Base-by-base conservation (phyloP, 1,140 invertebrate species). In the Leptinotarsa lineolata region DNA sequence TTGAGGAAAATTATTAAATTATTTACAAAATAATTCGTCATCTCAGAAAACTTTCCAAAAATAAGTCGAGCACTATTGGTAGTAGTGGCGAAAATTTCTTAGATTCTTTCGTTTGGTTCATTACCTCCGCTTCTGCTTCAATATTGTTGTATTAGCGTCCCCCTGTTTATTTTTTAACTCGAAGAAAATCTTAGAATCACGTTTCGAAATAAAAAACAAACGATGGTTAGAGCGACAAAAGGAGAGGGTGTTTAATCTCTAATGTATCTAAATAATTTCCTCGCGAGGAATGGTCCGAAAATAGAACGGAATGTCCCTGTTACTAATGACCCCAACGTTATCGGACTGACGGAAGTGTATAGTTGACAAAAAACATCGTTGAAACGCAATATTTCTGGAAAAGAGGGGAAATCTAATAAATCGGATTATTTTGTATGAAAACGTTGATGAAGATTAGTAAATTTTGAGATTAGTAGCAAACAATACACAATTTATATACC, bases 201-300 rank as follows among this genome's bases (percentile, higher is more conserved):
- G 66, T 68, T 44, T 48, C n/a, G 30, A 16, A 21, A 68, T 20
- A 68, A 68, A 68, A 44, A 68, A 68, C 45, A 68, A 68, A 68
- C 45, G 45, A 20, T 63, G 24, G 18, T 45, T 45, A 24, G 20
- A 18, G 66, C 45, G 66, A 68, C 66, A 68, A 68, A 48, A 45
- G 30, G 45, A 45, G 45, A 46, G 66, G 66, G 66, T 68, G 66
- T 46, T 45, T 46, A 68, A 68, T 68, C 66, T 68, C 30, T 68
- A 12, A 68, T 46, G 66, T 48, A 68, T 68, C 66, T 46, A 20
- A 68, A 46, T 39, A 68, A 68, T 68, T 46, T 68, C 66, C 66
- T 48, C 66, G 18, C 4, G 45, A 22, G n/a, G n/a, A 54, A 54
- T 13, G 6, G 8, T 16, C 11, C 15, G 4, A 48, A 48, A 68